Base-by-base conservation (phyloP, 2,797 vertebrate genomes). In the Kryptopterus vitreolus region DNA sequence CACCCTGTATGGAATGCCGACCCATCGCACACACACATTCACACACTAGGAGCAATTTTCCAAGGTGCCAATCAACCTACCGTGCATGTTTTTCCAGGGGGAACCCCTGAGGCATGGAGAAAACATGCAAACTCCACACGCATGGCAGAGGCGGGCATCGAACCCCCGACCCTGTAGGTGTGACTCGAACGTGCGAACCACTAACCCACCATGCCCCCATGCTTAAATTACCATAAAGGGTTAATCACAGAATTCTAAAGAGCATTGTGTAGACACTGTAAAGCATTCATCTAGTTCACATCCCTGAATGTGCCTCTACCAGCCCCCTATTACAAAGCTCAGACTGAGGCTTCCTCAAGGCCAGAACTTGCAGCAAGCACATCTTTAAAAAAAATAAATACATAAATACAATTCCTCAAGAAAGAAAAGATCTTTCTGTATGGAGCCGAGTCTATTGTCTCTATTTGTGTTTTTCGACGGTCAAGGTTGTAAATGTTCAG, bases 301-400 rank as follows among this genome's bases (percentile, higher is more conserved):
- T 43, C 13, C 55, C 16, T 74, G n/a, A 26, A 29, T 72, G 31
- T 15, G 31, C 12, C 72, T 66, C 13, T 66, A 58, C 52, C 53
- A 65, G 57, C 13, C 46, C 63, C 58, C 26, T 57, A 79, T 50
- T 63, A 70, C 63, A 70, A 55, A 72, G 55, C 68, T 33, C 22
- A 65, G 76, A 77, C 53, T 29, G 68, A 76, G 55, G 55, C 73
- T 76, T 81, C 73, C 62, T 82, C 69, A 79, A 83, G 78, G 71
- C 57, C 55, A 79, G 52, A 76, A 59, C 76, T 57, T n/a, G 35
- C 29, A 29, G 35, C 57, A 72, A 62, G 50, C 70, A 82, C 33
- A 61, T 76, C n/a, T n/a, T n/a, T 10, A 48, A 69, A 69, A 71
- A 50, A 70, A 52, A n/a, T n/a, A n/a, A n/a, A n/a, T n/a, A n/a